Conservation (phyloP, 2,113 vertebrate genomes). For the Alethe diademata region DNA sequence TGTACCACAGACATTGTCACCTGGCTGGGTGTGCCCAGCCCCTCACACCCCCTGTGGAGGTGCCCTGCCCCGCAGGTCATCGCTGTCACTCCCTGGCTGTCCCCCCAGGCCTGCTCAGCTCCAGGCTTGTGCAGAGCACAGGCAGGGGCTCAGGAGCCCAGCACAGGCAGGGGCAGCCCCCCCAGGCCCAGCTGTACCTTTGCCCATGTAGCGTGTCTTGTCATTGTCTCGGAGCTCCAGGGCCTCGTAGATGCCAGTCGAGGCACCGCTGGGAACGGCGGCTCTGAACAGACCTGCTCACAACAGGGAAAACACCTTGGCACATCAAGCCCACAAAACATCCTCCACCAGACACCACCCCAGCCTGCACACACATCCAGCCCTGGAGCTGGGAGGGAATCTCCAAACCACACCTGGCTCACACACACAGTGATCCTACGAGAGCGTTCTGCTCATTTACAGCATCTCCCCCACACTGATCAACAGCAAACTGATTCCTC, state of each 20-base stretch:
- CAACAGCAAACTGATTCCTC: neutral
- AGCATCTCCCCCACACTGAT: neutral
- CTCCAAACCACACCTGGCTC: neutral
- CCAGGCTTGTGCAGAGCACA: neutral
- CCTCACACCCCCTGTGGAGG: neutral
- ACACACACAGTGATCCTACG: rapidly evolving
- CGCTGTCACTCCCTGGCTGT: neutral
- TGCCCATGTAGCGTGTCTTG: conserved; percentile 95
- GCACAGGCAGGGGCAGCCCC: rapidly evolving
- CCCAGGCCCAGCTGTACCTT: conserved; percentile 74
- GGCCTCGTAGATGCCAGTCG: conserved; percentile 97
- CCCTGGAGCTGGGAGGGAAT: neutral
- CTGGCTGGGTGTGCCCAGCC: neutral
- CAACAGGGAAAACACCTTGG: neutral
- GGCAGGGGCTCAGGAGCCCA: neutral
- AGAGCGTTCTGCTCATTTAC: neutral
- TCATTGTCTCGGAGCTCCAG: conserved; percentile 98
- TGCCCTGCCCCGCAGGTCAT: neutral
- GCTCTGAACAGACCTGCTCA: conserved; percentile 91
- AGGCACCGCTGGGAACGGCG: conserved; percentile 95
- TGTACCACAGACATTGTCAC: rapidly evolving
- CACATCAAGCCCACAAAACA: neutral
- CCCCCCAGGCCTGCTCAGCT: neutral
- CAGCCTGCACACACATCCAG: neutral
- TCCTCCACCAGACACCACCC: neutral